phyloP scores from a whole-genome alignment of 2,888 invertebrate genomes.

The Prostheceraeus crozeri region DNA sequence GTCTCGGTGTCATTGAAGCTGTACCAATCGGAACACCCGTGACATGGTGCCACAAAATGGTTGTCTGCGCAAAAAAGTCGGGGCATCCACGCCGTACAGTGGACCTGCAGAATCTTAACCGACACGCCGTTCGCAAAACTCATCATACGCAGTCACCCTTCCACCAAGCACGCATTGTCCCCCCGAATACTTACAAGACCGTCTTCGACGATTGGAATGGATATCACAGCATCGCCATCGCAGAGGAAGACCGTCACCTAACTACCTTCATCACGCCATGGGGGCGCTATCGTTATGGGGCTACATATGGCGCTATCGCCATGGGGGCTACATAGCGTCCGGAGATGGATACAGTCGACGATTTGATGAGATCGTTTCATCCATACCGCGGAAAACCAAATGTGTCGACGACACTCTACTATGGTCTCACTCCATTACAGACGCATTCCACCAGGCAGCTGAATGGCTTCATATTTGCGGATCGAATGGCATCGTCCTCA shows the following conservation, averaged over 20 bases:
- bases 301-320: slow-evolving; percentile 37
- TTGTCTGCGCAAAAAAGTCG: slow-evolving; percentile 41
- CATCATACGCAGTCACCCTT: slow-evolving; percentile 38
- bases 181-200: slow-evolving; percentile 30
- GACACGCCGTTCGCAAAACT: slow-evolving; percentile 41
- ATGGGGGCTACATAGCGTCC: too few relatives aligned
- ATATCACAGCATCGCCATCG: slow-evolving; percentile 41
- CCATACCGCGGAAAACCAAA: slow-evolving; percentile 45
- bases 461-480: slow-evolving; percentile 43
- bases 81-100: slow-evolving; percentile 43
- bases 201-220: slow-evolving; percentile 33
- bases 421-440: slow-evolving; percentile 41
- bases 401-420: slow-evolving; percentile 43
- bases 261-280: slow-evolving; percentile 35
- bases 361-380: too few relatives aligned
- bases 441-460: slow-evolving; percentile 42
- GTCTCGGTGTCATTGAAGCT: slow-evolving; percentile 42
- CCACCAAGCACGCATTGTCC: slow-evolving; percentile 42
- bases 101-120: slow-evolving; percentile 44
- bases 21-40: slow-evolving; percentile 42
- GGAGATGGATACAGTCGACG: too few relatives aligned
- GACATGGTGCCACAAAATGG: slow-evolving; percentile 41
- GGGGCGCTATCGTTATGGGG: too few relatives aligned
- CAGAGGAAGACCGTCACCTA: slow-evolving; percentile 39
- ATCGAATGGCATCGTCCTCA: slow-evolving; percentile 43